Percentiles rank a stretch among this genome's conserved stretches.
These are phyloP conservation scores for Corapipo altera DNA, from an alignment of 2,113 vertebrate species.

Conservation along the genomic window DNA sequence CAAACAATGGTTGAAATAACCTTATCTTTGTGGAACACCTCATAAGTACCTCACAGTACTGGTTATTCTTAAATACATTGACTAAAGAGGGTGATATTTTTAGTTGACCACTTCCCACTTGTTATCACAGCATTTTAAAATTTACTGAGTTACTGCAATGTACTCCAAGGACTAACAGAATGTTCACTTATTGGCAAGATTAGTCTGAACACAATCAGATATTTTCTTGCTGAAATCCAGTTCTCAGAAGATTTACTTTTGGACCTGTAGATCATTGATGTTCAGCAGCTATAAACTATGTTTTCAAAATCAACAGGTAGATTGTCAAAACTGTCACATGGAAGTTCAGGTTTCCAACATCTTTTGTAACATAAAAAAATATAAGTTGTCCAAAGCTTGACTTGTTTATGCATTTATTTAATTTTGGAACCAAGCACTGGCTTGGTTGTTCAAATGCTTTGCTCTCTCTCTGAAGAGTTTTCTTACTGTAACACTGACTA, in stretches of 20 bases:
- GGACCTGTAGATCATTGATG: not conserved
- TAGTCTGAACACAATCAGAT: not conserved
- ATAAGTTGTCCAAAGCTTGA: not conserved
- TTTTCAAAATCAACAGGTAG: not conserved
- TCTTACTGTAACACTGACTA: not conserved
- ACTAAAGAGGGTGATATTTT: not conserved
- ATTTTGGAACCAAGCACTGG: not conserved
- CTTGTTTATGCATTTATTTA: not conserved
- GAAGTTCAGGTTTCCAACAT: not conserved
- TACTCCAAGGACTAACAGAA: not conserved
- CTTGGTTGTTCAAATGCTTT: not conserved
- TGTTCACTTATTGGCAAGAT: not conserved
- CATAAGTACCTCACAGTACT: not conserved
- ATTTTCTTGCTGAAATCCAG: not conserved
- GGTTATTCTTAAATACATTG: not conserved
- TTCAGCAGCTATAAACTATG: not conserved
- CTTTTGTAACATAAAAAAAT: not conserved
- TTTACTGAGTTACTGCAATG: not conserved
- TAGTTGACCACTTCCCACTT: not conserved
- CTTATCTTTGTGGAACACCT: not conserved
- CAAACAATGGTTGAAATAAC: not conserved
- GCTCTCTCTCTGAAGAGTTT: not conserved
- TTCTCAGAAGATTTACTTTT: not conserved
- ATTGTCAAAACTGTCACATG: not conserved
- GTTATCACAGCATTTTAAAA: not conserved